Conservation (phyloP, 2,113 vertebrate genomes). For the Labrus mixtus region DNA sequence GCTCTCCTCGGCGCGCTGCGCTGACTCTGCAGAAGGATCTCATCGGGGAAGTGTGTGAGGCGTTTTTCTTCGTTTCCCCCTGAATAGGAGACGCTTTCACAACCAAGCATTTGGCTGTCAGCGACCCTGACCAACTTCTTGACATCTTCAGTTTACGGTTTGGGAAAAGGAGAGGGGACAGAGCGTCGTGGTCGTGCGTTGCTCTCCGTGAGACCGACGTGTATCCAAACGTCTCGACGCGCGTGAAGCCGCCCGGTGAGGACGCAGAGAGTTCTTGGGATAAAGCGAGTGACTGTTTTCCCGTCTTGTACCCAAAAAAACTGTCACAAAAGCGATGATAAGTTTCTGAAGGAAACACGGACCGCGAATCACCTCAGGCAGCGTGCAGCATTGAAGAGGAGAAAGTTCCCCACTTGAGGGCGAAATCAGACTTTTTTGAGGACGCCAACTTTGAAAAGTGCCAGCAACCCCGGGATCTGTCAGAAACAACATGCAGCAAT, state of each 20-base stretch:
- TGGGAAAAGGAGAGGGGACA: slow-evolving; percentile 32
- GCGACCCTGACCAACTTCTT: slow-evolving; percentile 42
- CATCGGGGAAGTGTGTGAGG: slow-evolving; percentile 63
- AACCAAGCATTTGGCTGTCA: slow-evolving; percentile 58
- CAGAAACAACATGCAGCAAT: slow-evolving; percentile 86
- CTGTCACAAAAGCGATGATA: slow-evolving; percentile 42
- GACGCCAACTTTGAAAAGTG: slow-evolving; percentile 75
- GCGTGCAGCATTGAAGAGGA: slow-evolving; percentile 66
- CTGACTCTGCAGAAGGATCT: slow-evolving; percentile 74
- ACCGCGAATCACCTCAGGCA: slow-evolving; percentile 36
- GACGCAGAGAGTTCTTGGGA: slow-evolving; percentile 25
- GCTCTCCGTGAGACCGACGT: slow-evolving; percentile 48
- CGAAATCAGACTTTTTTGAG: slow-evolving; percentile 83
- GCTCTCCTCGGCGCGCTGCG: slow-evolving; percentile 63
- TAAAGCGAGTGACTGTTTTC: slow-evolving; percentile 29
- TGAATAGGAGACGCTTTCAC: slow-evolving; percentile 68
- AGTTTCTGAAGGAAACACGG: slow-evolving; percentile 48
- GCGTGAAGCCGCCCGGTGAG: slow-evolving; percentile 28
- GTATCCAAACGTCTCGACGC: slow-evolving; percentile 68
- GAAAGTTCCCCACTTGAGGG: slow-evolving; percentile 85
- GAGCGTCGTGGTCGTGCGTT: slow-evolving; percentile 56
- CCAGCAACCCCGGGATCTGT: slow-evolving; percentile 77
- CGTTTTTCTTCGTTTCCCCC: slow-evolving; percentile 43
- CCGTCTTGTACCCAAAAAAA: slow-evolving; percentile 30
- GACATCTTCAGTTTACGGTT: slow-evolving; percentile 41